These are phyloP conservation scores for Tautogolabrus adspersus DNA, from an alignment of 2,113 vertebrate genomes.

Conservation along the genomic window DNA sequence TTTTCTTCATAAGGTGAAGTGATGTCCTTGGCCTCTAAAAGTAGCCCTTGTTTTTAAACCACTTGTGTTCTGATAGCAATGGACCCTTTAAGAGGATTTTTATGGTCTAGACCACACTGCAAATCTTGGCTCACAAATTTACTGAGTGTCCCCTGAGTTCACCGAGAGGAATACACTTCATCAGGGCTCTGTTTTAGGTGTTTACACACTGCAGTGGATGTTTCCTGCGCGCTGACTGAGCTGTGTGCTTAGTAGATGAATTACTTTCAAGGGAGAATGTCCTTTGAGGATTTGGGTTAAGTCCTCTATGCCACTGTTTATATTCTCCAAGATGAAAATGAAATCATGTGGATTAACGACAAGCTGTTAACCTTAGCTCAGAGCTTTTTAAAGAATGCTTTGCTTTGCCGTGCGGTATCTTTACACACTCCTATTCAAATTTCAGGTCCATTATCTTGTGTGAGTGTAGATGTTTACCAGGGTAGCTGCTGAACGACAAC, in stretches of 20 bases:
- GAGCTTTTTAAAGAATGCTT: slow-evolving; percentile 5
- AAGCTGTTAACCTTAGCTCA: slow-evolving; percentile 28
- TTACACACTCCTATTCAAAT: not conserved
- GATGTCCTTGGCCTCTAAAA: slow-evolving; percentile 64
- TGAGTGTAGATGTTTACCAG: slow-evolving; percentile 78
- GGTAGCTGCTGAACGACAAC: slow-evolving; percentile 93
- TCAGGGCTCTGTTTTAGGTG: not conserved
- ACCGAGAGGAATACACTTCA: slow-evolving; percentile 10
- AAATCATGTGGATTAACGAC: slow-evolving; percentile 44
- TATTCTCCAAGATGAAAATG: slow-evolving; percentile 45
- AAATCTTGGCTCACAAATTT: slow-evolving; percentile 57
- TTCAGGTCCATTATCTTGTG: not conserved
- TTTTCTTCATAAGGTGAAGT: slow-evolving; percentile 61
- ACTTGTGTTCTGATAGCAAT: slow-evolving; percentile 63
- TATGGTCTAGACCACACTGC: slow-evolving; percentile 28
- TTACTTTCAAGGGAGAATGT: slow-evolving; percentile 13
- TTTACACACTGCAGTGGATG: not conserved
- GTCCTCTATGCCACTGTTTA: slow-evolving; percentile 30
- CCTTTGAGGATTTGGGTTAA: slow-evolving; percentile 49
- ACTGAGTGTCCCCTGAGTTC: slow-evolving; percentile 31
- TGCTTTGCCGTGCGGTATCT: not conserved
- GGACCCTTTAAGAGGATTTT: slow-evolving; percentile 65
- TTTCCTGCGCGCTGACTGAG: slow-evolving; percentile 25
- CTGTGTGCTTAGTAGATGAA: slow-evolving; percentile 42
- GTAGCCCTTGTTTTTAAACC: slow-evolving; percentile 59